A percentile compares a stretch with the other conserved stretches of the same genome.
phyloP scores from a whole-genome alignment of 2,888 invertebrate species.

The Phalera bucephala region DNA sequence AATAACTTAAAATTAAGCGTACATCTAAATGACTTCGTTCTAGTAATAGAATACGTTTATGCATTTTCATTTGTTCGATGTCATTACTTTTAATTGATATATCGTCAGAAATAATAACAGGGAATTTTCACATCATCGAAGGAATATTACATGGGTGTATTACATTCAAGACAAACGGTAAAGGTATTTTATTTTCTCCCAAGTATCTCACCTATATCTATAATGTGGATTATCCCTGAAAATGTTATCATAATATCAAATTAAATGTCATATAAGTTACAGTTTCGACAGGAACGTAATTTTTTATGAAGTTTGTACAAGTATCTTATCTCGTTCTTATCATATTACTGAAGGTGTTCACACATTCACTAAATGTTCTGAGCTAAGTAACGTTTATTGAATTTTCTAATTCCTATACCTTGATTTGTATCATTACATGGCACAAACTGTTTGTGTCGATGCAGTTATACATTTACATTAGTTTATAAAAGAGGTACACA shows the following conservation, averaged over 20 bases:
- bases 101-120: slow-evolving; percentile 13
- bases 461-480: slow-evolving; percentile 20
- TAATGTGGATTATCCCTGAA: too few relatives aligned
- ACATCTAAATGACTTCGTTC: slow-evolving; percentile 70
- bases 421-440: slow-evolving; percentile 51
- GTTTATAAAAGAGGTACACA: slow-evolving; percentile 27
- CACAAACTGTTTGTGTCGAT: slow-evolving; percentile 74
- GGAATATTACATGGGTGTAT: neutral
- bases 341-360: too few relatives aligned
- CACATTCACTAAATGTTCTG: too few relatives aligned
- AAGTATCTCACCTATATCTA: too few relatives aligned
- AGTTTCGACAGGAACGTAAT: neutral
- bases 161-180: too few relatives aligned
- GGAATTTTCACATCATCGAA: slow-evolving; percentile 1
- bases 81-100: slow-evolving; percentile 32
- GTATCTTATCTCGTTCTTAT: too few relatives aligned
- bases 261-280: slow-evolving; percentile 12
- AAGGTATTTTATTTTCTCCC: too few relatives aligned
- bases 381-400: neutral
- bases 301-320: too few relatives aligned
- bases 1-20: slow-evolving; percentile 66
- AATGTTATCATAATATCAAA: neutral
- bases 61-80: slow-evolving; percentile 28
- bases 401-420: neutral
- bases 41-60: slow-evolving; percentile 36